phyloP scores from a whole-genome alignment of 1,140 invertebrate genomes.

The Psix sp. region DNA sequence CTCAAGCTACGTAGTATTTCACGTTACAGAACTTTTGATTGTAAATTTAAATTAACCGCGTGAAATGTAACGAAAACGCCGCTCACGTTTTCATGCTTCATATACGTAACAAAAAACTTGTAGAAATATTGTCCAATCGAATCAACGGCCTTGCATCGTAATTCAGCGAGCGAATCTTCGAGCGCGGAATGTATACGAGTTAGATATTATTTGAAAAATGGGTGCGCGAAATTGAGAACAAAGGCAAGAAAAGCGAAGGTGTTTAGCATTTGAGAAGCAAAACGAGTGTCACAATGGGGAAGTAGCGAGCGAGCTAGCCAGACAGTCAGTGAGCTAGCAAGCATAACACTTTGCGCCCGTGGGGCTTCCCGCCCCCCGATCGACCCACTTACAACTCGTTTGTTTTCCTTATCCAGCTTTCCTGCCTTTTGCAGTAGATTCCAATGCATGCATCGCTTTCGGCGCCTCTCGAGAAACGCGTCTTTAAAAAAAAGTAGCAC shows the following conservation, averaged over 20 bases:
- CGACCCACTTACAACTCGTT: conserved; percentile 71
- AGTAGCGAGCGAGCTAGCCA: conserved; percentile 30
- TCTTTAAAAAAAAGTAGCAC: conserved; percentile 25
- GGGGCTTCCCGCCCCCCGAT: conserved; percentile 71
- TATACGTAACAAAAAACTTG: too few relatives aligned
- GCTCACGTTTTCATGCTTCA: too few relatives aligned
- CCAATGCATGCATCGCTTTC: conserved; percentile 23
- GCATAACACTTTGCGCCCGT: conserved; percentile 64
- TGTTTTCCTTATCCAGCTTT: conserved; percentile 65
- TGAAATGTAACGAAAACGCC: too few relatives aligned
- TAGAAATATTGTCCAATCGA: too few relatives aligned
- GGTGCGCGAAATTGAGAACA: conserved; percentile 42
- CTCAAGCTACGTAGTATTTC: too few relatives aligned
- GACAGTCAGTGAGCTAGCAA: conserved; percentile 45
- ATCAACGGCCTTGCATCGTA: too few relatives aligned
- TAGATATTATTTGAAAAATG: conserved; percentile 22
- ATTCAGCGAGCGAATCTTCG: too few relatives aligned
- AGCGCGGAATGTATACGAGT: not conserved
- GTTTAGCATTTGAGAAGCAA: conserved; percentile 53
- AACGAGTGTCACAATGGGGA: conserved; percentile 10
- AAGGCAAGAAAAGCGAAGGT: conserved; percentile 38
- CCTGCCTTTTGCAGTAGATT: conserved; percentile 38
- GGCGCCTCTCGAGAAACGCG: conserved; percentile 21
- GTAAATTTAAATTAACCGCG: too few relatives aligned
- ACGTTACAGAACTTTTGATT: too few relatives aligned